Percentiles rank a stretch among this genome's conserved stretches.
Conservation (phyloP, 2,113 vertebrate genomes). For the Tinamus guttatus region DNA sequence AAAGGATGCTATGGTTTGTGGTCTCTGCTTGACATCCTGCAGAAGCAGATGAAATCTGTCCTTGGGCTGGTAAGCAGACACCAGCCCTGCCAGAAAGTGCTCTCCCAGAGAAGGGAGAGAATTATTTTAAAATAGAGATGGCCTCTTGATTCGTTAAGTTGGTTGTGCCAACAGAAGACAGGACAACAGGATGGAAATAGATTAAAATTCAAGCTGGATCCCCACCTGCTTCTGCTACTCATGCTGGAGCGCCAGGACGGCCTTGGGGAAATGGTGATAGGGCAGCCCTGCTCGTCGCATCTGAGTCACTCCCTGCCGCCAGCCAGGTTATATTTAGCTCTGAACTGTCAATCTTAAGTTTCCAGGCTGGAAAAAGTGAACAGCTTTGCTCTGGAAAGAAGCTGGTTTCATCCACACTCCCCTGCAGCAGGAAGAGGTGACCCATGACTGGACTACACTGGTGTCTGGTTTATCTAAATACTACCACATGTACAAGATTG, state of each 20-base stretch:
- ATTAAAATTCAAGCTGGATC: constrained; percentile 43
- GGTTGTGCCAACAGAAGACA: not conserved
- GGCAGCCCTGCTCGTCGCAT: constrained; percentile 55
- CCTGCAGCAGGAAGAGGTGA: not conserved
- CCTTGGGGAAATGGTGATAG: constrained; percentile 32
- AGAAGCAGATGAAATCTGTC: not conserved
- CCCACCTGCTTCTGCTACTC: constrained; percentile 77
- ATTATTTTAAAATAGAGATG: not conserved
- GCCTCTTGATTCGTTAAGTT: not conserved
- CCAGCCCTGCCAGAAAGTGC: not conserved
- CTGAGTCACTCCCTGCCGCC: constrained; percentile 67
- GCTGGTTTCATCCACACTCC: constrained; percentile 1
- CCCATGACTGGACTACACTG: not conserved
- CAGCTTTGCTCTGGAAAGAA: constrained; percentile 36
- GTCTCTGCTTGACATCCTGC: constrained; percentile 2
- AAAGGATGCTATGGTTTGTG: constrained; percentile 38
- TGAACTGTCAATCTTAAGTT: constrained; percentile 55
- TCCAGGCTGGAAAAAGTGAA: constrained; percentile 77
- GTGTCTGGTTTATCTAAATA: not conserved
- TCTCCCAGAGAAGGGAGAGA: not conserved
- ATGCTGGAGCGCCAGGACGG: constrained; percentile 4
- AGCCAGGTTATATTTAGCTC: constrained; percentile 82
- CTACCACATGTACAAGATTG: not conserved
- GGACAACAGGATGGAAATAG: constrained; percentile 7
- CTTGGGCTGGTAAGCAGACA: not conserved